Conservation (phyloP, 2,797 vertebrate genomes). For the Sphenodon punctatus region DNA sequence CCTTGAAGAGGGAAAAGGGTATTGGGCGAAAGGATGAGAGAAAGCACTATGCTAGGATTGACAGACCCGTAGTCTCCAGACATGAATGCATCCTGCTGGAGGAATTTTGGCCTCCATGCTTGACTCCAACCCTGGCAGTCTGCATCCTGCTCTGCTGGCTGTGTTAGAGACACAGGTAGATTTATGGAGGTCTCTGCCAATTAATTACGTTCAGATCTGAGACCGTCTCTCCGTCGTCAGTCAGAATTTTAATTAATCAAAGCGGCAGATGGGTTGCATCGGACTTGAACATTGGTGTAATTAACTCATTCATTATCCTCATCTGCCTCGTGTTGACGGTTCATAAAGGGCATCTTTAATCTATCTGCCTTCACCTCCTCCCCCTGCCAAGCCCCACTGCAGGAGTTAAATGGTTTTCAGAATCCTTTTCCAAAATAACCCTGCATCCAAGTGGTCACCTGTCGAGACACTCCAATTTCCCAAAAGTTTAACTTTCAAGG, state of each 20-base stretch:
- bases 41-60: neutral
- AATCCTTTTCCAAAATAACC: slow-evolving; percentile 28
- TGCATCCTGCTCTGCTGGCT: slow-evolving; percentile 5
- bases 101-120: neutral
- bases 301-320: slow-evolving; percentile 78
- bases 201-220: slow-evolving; percentile 67
- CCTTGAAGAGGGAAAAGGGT: neutral
- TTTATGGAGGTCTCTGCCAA: slow-evolving; percentile 52
- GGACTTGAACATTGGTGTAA: slow-evolving; percentile 65
- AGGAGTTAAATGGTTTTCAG: slow-evolving; percentile 52
- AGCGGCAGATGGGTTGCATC: slow-evolving; percentile 70
- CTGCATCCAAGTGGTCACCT: neutral
- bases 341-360: slow-evolving; percentile 55
- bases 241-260: slow-evolving; percentile 77
- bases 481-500: too few relatives aligned
- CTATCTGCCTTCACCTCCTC: slow-evolving; percentile 14
- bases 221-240: slow-evolving; percentile 51
- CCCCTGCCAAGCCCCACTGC: neutral
- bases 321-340: slow-evolving; percentile 8
- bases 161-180: slow-evolving; percentile 13
- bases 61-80: neutral
- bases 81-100: neutral
- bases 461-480: too few relatives aligned
- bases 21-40: neutral
- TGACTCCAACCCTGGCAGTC: neutral